Conservation (phyloP, 1,140 invertebrate genomes). For the Artemia franciscana region DNA sequence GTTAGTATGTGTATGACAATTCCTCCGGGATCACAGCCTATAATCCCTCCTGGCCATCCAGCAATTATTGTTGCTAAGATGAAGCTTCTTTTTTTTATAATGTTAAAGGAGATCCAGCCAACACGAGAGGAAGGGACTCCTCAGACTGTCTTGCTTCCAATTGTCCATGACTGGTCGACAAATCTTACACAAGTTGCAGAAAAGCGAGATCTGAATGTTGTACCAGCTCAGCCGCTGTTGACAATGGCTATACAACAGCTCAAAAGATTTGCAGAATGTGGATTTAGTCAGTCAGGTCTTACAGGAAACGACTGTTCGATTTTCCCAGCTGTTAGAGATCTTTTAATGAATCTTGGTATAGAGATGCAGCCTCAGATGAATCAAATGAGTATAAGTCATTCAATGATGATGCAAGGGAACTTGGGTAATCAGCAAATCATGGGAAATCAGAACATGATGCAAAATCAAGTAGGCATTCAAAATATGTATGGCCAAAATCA, state of each 20-base stretch:
- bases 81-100: constrained; percentile 73
- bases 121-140: constrained; percentile 30
- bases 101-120: constrained; percentile 17
- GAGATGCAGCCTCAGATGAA: constrained; percentile 33
- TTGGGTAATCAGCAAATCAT: constrained; percentile 1
- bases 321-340: constrained; percentile 62
- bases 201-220: constrained; percentile 32
- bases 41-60: constrained; percentile 59
- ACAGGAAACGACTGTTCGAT: constrained; percentile 44
- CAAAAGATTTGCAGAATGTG: constrained; percentile 42
- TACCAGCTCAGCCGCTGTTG: constrained; percentile 26
- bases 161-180: constrained; percentile 62
- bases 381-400: neutral
- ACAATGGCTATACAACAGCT: constrained; percentile 36
- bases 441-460: neutral
- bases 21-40: constrained; percentile 55
- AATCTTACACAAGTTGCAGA: constrained; percentile 69
- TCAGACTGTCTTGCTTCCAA: constrained; percentile 52
- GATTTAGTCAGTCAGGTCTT: constrained; percentile 25
- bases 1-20: constrained; percentile 74
- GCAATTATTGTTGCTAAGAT: constrained; percentile 54
- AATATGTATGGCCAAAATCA: neutral
- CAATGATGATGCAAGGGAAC: constrained; percentile 1
- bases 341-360: constrained; percentile 49
- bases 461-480: neutral